phyloP scores from a whole-genome alignment of 2,888 invertebrate genomes.

The Conus canariensis region DNA sequence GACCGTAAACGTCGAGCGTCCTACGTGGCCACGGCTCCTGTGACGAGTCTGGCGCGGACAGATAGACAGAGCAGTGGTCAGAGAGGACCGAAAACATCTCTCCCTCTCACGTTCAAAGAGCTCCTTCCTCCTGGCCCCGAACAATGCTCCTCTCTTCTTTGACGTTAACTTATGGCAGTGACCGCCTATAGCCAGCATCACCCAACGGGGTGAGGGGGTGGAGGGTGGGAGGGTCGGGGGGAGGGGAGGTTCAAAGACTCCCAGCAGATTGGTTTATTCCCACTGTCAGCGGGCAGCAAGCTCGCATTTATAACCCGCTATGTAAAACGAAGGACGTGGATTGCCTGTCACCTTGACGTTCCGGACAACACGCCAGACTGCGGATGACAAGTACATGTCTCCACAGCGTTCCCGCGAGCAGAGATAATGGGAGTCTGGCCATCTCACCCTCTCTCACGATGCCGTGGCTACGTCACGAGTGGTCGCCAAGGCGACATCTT shows the following conservation, averaged over 20 bases:
- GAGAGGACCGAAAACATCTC: too few species aligned
- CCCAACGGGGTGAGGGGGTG: background rate
- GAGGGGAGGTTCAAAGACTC: background rate
- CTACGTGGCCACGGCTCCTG: background rate
- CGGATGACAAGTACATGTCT: background rate
- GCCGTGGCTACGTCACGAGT: background rate
- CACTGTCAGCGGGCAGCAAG: background rate
- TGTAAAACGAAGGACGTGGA: constrained; percentile 13
- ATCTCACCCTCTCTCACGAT: background rate
- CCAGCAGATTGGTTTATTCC: background rate
- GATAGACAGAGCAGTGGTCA: background rate
- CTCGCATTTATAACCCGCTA: background rate
- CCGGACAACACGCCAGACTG: background rate
- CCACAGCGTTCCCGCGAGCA: background rate
- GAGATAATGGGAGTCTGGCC: background rate
- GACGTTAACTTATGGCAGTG: background rate
- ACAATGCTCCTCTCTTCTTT: background rate
- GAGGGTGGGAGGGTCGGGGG: too few species aligned
- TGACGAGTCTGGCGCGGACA: background rate
- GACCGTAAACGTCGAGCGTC: background rate
- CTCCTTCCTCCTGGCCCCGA: background rate
- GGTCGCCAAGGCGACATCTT: background rate
- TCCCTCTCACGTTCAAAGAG: too few species aligned
- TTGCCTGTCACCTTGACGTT: constrained; percentile 6
- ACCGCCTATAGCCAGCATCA: background rate